Conservation (phyloP, 2,888 invertebrate genomes). For the Lomographa bimaculata region DNA sequence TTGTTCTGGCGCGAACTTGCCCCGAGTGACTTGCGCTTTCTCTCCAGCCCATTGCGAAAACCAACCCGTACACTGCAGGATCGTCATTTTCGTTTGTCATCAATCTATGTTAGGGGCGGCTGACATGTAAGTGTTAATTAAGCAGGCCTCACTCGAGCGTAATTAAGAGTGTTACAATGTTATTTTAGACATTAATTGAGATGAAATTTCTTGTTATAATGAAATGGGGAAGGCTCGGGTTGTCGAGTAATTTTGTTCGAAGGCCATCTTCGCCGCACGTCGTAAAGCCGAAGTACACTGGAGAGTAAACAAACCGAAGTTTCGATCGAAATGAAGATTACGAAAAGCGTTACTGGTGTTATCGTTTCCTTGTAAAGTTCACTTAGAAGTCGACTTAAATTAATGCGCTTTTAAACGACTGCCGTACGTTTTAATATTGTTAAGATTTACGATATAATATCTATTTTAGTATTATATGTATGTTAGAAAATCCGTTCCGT, state of each 20-base stretch:
- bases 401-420: constrained; percentile 45
- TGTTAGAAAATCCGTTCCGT: constrained; percentile 39
- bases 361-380: constrained; percentile 65
- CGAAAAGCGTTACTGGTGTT: constrained; percentile 62
- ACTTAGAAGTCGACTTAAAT: constrained; percentile 48
- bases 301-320: constrained; percentile 69
- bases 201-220: constrained; percentile 81
- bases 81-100: constrained; percentile 83
- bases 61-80: constrained; percentile 65
- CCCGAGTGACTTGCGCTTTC: constrained; percentile 74
- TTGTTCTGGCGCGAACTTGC: constrained; percentile 68
- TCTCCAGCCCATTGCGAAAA: constrained; percentile 53
- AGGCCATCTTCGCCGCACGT: constrained; percentile 60
- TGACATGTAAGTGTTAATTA: constrained; percentile 84
- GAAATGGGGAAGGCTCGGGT: constrained; percentile 54
- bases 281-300: constrained; percentile 58
- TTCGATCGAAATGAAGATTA: constrained; percentile 72
- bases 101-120: constrained; percentile 81
- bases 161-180: constrained; percentile 83
- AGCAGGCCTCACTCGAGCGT: constrained; percentile 80
- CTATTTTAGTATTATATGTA: constrained; percentile 42
- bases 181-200: constrained; percentile 83
- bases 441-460: constrained; percentile 29
- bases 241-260: constrained; percentile 66
- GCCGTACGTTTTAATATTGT: constrained; percentile 32